Evolutionary conservation across 1,140 invertebrate genomes (phyloP), one percentile per base, ranked within the genome.

Genomic region (Drosophila melanica): DNA sequence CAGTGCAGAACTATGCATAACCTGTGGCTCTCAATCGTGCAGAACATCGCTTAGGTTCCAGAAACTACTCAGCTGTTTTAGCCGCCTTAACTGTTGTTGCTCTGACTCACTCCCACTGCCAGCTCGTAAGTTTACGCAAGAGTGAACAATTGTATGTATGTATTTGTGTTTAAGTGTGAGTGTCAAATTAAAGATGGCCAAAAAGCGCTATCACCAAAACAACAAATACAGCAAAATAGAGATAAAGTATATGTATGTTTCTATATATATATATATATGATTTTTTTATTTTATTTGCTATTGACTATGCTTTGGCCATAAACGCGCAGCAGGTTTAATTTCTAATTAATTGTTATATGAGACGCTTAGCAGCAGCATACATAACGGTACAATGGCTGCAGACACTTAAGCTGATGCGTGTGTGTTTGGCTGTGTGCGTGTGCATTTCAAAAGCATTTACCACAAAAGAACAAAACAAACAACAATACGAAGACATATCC

Each of bases 51-150:
- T 57, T 39, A 57, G 63, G 48, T 67, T 50, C 12, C 37, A 37
- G 33, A 74, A 69, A 69, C 27, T 74, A 45, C 79, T 82, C 79
- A 82, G 79, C 79, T 82, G 79, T 81, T 81, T 81, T 81, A 55
- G 65, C 42, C 65, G 50, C 65, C 47, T 48, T 44, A 30, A 14
- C 62, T 79, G 53, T 78, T 75, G 30, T 12, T 41, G 68, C 30
- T 70, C 64, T 86, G 81, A 86, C 75, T 86, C 81, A 85, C 60
- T 45, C 69, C 54, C 63, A 66, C 48, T 42, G 16, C n/a, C 47
- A 39, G n/a, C 71, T 71, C 51, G 58, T 64, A 75, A 75, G 60
- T 82, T 82, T 72, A 84, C 76, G 81, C 81, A 85, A 84, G 81
- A 85, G 27, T 53, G 42, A 80, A 53, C 60, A 70, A 65, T 44